A percentile compares a stretch with the other conserved stretches of the same genome.
phyloP scores from a whole-genome alignment of 1,140 invertebrate species.

The Halictus rubicundus region DNA sequence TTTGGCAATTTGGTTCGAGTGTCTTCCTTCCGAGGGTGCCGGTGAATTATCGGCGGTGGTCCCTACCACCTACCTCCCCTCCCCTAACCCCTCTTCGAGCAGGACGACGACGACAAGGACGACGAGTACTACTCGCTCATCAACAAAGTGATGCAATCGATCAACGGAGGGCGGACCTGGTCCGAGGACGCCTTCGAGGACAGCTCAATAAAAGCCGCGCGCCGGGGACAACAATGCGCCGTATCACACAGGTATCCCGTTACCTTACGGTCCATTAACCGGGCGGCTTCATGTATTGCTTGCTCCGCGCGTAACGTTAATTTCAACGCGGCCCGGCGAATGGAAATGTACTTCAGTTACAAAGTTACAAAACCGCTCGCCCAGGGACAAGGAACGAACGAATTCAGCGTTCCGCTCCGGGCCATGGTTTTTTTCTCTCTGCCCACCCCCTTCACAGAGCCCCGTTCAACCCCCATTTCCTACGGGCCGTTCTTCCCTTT shows the following conservation, averaged over 20 bases:
- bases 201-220: background rate
- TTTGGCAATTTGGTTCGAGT: background rate
- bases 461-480: background rate
- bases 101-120: too few species aligned
- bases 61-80: too few species aligned
- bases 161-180: background rate
- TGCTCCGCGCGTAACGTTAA: slow-evolving; percentile 52
- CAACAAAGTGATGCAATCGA: too few species aligned
- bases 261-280: slow-evolving; percentile 54
- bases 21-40: background rate
- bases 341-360: slow-evolving; percentile 60
- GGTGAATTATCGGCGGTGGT: too few species aligned
- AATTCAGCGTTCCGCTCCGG: slow-evolving; percentile 57
- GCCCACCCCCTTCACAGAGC: background rate
- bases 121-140: too few species aligned
- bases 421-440: slow-evolving; percentile 18
- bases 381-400: slow-evolving; percentile 59
- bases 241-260: slow-evolving; percentile 20
- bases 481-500: background rate
- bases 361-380: slow-evolving; percentile 62
- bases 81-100: too few species aligned
- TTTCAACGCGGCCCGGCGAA: slow-evolving; percentile 40
- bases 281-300: slow-evolving; percentile 37
- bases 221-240: background rate
- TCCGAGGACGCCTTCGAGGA: background rate